These are phyloP conservation scores for Amphipoea oculea DNA, from an alignment of 2,888 invertebrate species.

Conservation along the genomic window DNA sequence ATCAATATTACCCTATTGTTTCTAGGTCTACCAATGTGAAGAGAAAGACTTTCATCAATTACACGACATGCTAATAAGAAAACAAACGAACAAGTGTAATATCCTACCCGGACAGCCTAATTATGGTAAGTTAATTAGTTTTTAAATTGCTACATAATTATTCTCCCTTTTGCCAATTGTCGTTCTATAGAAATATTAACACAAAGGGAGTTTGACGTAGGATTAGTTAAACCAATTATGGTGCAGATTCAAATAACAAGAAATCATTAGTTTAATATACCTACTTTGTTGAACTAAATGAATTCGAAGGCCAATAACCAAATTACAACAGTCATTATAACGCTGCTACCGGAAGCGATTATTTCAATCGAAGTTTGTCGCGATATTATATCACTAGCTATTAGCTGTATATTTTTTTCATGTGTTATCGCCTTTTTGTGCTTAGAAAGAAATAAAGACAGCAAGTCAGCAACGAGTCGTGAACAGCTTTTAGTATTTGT, in stretches of 20 bases:
- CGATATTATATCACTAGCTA: not conserved
- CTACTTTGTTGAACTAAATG: not conserved
- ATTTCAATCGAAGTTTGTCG: not conserved
- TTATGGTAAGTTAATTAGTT: slow-evolving; percentile 92
- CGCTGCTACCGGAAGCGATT: not conserved
- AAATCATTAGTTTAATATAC: not conserved
- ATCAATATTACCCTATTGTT: slow-evolving; percentile 42
- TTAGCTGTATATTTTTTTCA: not conserved
- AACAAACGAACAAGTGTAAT: slow-evolving; percentile 95
- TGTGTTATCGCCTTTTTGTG: not conserved
- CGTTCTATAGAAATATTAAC: not conserved
- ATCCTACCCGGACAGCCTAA: slow-evolving; percentile 95
- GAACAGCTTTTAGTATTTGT: not conserved
- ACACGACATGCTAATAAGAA: slow-evolving; percentile 96
- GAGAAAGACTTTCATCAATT: slow-evolving; percentile 97
- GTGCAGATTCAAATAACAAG: not conserved
- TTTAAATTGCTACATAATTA: not conserved
- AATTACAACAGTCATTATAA: not conserved
- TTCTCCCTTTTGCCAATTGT: too few species aligned
- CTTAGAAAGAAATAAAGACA: not conserved
- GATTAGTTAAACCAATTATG: not conserved
- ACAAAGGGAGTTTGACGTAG: not conserved
- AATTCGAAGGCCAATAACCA: not conserved
- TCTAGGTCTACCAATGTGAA: slow-evolving; percentile 95
- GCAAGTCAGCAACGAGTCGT: not conserved